phyloP scores from a whole-genome alignment of 1,140 invertebrate genomes.

The Saccostrea echinata region DNA sequence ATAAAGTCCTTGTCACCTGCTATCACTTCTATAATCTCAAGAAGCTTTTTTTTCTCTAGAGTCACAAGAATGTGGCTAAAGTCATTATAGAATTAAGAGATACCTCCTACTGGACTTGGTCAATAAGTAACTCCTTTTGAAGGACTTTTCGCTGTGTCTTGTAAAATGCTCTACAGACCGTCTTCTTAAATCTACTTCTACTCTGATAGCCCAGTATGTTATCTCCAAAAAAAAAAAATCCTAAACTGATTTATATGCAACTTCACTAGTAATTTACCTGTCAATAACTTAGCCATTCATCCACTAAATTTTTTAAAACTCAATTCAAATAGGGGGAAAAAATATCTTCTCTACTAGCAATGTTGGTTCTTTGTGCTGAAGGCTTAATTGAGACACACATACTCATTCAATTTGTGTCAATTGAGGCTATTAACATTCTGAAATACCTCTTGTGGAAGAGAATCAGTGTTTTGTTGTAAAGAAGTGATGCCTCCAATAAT shows the following conservation, averaged over 20 bases:
- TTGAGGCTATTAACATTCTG: conserved; percentile 27
- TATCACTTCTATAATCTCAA: conserved; percentile 2
- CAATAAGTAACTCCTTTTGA: too few species aligned
- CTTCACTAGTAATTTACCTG: conserved; percentile 8
- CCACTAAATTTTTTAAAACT: conserved; percentile 34
- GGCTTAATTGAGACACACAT: conserved; percentile 4
- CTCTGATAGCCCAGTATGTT: too few species aligned
- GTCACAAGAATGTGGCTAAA: conserved; percentile 11
- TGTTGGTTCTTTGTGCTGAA: neutral
- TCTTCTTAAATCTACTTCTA: neutral
- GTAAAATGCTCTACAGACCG: too few species aligned
- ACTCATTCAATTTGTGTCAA: conserved; percentile 30
- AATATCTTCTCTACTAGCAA: neutral
- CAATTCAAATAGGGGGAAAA: neutral
- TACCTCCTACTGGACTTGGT: too few species aligned
- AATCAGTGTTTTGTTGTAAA: conserved; percentile 20
- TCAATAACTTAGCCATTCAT: conserved; percentile 25
- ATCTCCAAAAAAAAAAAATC: neutral
- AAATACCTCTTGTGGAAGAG: conserved; percentile 31
- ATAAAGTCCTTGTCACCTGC: conserved; percentile 1
- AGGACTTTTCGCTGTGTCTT: too few species aligned
- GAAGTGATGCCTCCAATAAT: neutral
- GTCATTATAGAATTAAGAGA: neutral
- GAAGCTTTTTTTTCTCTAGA: conserved; percentile 6
- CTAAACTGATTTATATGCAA: neutral